Percentiles rank a stretch among this genome's conserved stretches.
These are phyloP conservation scores for Coremacera marginata DNA, from an alignment of 2,888 invertebrate species.

Conservation along the genomic window DNA sequence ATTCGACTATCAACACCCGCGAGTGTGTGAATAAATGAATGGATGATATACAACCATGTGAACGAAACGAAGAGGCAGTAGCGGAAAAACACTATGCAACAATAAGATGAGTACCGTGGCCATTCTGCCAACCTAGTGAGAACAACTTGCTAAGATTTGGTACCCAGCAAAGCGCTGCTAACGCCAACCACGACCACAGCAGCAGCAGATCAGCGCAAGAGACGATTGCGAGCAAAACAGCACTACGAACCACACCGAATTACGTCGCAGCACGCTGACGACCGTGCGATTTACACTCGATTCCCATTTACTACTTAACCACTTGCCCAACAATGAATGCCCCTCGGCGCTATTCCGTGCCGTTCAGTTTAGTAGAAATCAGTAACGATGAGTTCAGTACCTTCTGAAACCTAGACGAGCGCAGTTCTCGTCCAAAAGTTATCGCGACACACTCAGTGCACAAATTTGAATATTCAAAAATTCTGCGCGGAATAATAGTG, in stretches of 20 bases:
- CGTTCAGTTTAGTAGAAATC: slow-evolving; percentile 19
- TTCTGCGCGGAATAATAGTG: background rate
- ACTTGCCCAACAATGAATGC: slow-evolving; percentile 14
- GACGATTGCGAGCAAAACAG: background rate
- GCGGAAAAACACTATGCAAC: too few species aligned
- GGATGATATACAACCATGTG: background rate
- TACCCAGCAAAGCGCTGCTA: background rate
- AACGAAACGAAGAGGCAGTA: too few species aligned
- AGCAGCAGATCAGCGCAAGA: background rate
- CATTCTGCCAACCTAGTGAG: too few species aligned
- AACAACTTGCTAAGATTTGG: background rate
- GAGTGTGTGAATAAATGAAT: background rate
- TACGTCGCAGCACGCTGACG: background rate
- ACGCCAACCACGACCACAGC: background rate
- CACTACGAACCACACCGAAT: slow-evolving; percentile 4
- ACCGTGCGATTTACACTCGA: slow-evolving; percentile 29
- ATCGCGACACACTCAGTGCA: slow-evolving; percentile 4
- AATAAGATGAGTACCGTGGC: too few species aligned
- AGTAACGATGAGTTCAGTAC: slow-evolving; percentile 53
- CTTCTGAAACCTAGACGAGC: slow-evolving; percentile 59
- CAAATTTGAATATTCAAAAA: slow-evolving; percentile 15
- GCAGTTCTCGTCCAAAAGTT: slow-evolving; percentile 51
- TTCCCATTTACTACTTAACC: slow-evolving; percentile 7
- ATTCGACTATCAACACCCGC: background rate
- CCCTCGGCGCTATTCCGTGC: slow-evolving; percentile 3